Base-by-base conservation (phyloP, 2,888 invertebrate species). In the Dicycla oo region DNA sequence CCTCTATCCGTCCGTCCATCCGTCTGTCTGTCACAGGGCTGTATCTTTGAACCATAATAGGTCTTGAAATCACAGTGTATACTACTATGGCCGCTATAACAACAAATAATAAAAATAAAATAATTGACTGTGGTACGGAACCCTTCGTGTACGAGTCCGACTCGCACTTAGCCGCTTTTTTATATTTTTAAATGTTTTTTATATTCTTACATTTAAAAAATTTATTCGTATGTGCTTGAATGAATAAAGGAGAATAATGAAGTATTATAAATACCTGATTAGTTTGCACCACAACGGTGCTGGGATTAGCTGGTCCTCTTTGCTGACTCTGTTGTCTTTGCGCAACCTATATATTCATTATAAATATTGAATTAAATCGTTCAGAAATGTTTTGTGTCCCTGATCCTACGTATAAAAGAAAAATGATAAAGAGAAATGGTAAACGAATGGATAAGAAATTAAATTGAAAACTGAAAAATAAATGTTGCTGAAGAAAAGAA, bases 271-370 rank as follows among this genome's bases (percentile, higher is more conserved):
- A 51, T 62, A 62, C 62, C 62, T 62, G 62, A 49, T 34, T 62
- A 18, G 30, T 81, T 73, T 94, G 95, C 15, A 94, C 90, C 0
- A 93, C 90, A 8, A 94, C 92, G 0, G 93, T 89, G 6, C 87
- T 85, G 0, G 80, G 71, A 0, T 92, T 74, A 0, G 88, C 73
- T 0, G 93, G 88, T 8, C 88, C 91, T 72, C 95, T 87, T 69
- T 96, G 96, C 80, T 96, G 96, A 75, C 93, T 96, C 68, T 96
- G 96, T 71, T 96, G 96, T 75, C 96, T 91, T 85, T 96, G 96
- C 2, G 96, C 94, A 7, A 96, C 96, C 96, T 96, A 88, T 34
- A 88, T 34, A 93, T 49, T 77, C 0, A 57, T 38, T 20, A 38
- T 3, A 63, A 56, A 47, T 63, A 63, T 60, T 83, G 6, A 49